These are phyloP conservation scores for Lepeophtheirus salmonis DNA, from an alignment of 1,140 invertebrate genomes.

Conservation along the genomic window DNA sequence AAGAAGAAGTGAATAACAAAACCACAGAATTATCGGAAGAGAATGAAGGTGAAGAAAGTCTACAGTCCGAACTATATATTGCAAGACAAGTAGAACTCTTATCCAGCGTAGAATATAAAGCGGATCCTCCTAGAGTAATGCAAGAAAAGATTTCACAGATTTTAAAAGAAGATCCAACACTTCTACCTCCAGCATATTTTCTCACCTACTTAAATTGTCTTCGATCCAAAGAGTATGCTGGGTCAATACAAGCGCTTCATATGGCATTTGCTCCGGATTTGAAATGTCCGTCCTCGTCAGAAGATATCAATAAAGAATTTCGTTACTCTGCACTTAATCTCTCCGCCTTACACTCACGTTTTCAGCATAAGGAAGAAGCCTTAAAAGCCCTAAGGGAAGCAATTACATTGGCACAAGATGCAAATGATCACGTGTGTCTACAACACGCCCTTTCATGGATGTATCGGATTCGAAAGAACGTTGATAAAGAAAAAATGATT, in stretches of 20 bases:
- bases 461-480: slow-evolving; percentile 26
- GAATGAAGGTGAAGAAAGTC: background rate
- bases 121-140: background rate
- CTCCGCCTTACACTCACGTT: slow-evolving; percentile 57
- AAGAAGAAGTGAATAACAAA: background rate
- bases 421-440: slow-evolving; percentile 58
- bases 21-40: background rate
- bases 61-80: slow-evolving; percentile 10
- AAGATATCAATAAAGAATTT: slow-evolving; percentile 50
- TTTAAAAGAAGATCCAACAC: background rate
- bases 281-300: slow-evolving; percentile 24
- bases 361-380: slow-evolving; percentile 43
- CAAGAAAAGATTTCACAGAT: background rate
- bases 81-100: slow-evolving; percentile 11
- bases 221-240: slow-evolving; percentile 64
- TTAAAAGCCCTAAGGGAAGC: slow-evolving; percentile 58
- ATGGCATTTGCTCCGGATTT: slow-evolving; percentile 55
- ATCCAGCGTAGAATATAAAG: background rate
- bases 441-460: slow-evolving; percentile 66
- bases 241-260: slow-evolving; percentile 57
- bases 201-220: slow-evolving; percentile 73
- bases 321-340: slow-evolving; percentile 74
- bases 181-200: slow-evolving; percentile 36
- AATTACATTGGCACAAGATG: slow-evolving; percentile 65
- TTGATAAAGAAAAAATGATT: slow-evolving; percentile 31